Conservation (phyloP, 2,888 invertebrate species). For the Bugula neritina region DNA sequence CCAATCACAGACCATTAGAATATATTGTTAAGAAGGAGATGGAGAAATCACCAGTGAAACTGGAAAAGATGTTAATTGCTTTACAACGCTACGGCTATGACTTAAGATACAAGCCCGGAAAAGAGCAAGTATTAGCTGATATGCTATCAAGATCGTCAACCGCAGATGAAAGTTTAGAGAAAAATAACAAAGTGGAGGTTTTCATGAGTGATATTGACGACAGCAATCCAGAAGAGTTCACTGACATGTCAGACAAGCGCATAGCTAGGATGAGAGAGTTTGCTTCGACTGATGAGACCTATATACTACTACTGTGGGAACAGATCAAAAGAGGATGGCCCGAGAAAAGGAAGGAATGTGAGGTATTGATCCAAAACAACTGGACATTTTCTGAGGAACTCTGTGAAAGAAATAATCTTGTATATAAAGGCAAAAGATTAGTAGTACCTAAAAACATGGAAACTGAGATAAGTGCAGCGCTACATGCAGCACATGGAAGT, state of each 20-base stretch:
- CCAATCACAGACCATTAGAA: not conserved
- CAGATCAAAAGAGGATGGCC: conserved; percentile 12
- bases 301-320: not conserved
- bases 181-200: not conserved
- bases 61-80: not conserved
- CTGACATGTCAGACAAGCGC: not conserved
- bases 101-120: conserved; percentile 17
- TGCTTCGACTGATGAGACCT: no score
- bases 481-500: conserved; percentile 30
- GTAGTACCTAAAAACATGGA: conserved; percentile 28
- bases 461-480: conserved; percentile 18
- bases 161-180: not conserved
- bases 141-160: conserved; percentile 3
- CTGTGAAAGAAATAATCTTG: conserved; percentile 17
- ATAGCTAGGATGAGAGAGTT: not conserved
- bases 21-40: not conserved
- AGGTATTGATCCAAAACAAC: not conserved
- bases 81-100: conserved; percentile 7
- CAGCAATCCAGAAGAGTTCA: not conserved
- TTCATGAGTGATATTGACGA: conserved; percentile 1
- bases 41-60: not conserved
- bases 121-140: conserved; percentile 5
- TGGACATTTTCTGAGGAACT: conserved; percentile 14
- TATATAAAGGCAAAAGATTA: conserved; percentile 28
- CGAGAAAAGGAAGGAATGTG: not conserved